Base-by-base conservation (phyloP, 2,797 vertebrate genomes). In the Typhlichthys eigenmanni region DNA sequence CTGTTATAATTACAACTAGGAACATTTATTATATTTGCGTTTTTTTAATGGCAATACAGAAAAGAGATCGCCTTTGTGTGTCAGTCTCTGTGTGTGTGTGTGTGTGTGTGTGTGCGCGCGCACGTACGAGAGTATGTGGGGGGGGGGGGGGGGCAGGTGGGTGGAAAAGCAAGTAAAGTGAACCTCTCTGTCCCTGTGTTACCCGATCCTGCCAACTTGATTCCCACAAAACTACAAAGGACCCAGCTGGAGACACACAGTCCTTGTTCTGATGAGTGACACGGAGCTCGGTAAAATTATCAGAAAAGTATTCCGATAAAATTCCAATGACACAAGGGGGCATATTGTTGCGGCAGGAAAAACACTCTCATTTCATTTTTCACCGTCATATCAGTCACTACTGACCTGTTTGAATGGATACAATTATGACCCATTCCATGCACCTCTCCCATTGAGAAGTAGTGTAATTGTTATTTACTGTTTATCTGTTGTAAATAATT, bases 161-260 rank as follows among this genome's bases (percentile, higher is more conserved):
- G 6, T 38, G 38, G 80, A 80, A 83, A 83, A 85, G 77, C 45
- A 2, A 38, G 76, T 74, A 71, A 83, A 84, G 78, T 71, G 64
- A 86, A 79, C 78, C 79, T 85, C 72, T 88, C 81, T 78, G 76
- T 89, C 57, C 63, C 66, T 50, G 67, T 72, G 90, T 85, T 76
- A 90, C 84, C 70, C 74, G 88, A 91, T 88, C 85, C 86, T 58
- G 53, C 47, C 79, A 69, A 81, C 79, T 81, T 67, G 4, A 66
- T 88, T 91, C 87, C 85, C 87, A 89, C 79, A 84, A 80, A 75
- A 73, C 79, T 79, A 90, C 87, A 91, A 87, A 88, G 78, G 76
- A 68, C 47, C 64, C 47, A 58, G 64, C 69, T 58, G 72, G 74
- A 88, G 74, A 91, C 85, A 89, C 87, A 62, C 72, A 0, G 50